Percentiles rank a stretch among this genome's conserved stretches.
Evolutionary conservation across 2,888 invertebrate species (phyloP).

Genomic region (Apotomis turbidana): DNA sequence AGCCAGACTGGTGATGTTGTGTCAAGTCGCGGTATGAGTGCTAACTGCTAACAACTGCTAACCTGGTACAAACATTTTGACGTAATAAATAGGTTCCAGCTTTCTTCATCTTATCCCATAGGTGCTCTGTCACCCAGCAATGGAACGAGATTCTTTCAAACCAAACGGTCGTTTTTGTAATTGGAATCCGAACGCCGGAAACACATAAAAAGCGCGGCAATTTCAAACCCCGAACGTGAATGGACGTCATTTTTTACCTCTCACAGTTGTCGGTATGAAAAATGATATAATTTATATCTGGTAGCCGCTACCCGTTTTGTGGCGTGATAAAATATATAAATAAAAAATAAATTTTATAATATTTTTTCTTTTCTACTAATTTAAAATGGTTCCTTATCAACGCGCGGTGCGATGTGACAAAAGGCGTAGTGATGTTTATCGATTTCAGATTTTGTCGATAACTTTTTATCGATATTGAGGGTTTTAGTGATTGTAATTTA

Average conservation of each 20-base stretch:
- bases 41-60: no score
- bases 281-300: conserved; percentile 83
- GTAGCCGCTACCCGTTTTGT: conserved; percentile 82
- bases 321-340: conserved; percentile 80
- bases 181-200: conserved; percentile 80
- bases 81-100: neutral
- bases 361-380: conserved; percentile 81
- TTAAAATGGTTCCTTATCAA: conserved; percentile 84
- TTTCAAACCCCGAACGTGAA: conserved; percentile 78
- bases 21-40: no score
- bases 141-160: conserved; percentile 42
- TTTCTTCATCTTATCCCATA: neutral
- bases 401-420: conserved; percentile 79
- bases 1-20: no score
- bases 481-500: conserved; percentile 1
- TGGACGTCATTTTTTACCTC: conserved; percentile 82
- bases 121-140: conserved; percentile 19
- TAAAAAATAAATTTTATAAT: conserved; percentile 74
- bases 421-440: conserved; percentile 64
- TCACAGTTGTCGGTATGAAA: conserved; percentile 82
- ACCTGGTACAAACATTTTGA: no score
- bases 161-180: conserved; percentile 52
- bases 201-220: conserved; percentile 82
- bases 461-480: conserved; percentile 48
- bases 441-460: conserved; percentile 26